These are phyloP conservation scores for Oceanodroma leucorhoa DNA, from an alignment of 2,797 vertebrate species.

Conservation along the genomic window DNA sequence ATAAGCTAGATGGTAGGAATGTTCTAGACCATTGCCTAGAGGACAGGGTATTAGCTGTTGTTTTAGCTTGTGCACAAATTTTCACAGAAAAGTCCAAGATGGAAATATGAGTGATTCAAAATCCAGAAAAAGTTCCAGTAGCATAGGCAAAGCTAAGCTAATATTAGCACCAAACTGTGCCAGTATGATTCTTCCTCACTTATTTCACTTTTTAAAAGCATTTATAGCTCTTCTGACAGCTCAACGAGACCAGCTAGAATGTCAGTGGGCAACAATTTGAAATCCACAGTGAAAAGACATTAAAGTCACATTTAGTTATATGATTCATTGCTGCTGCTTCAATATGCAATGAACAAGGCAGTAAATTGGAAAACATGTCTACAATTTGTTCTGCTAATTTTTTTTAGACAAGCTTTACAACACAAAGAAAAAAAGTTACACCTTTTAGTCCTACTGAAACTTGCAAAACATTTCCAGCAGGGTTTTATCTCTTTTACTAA, in stretches of 20 bases:
- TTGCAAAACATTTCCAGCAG: background rate
- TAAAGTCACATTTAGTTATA: slow-evolving; percentile 21
- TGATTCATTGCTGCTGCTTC: slow-evolving; percentile 31
- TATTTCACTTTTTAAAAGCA: background rate
- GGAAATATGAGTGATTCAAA: background rate
- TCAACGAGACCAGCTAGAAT: slow-evolving; percentile 16
- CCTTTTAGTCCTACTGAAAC: background rate
- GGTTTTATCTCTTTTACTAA: background rate
- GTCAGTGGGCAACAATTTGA: background rate
- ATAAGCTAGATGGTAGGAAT: background rate
- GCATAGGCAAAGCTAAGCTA: background rate
- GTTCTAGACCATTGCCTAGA: background rate
- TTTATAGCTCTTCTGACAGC: background rate
- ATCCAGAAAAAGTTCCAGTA: background rate
- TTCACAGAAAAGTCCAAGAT: background rate
- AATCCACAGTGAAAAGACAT: slow-evolving; percentile 6
- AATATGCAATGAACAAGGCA: slow-evolving; percentile 5
- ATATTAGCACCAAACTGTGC: background rate
- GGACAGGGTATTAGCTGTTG: accelerated
- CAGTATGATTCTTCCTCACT: background rate
- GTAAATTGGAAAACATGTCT: slow-evolving; percentile 21
- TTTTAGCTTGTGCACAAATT: background rate
- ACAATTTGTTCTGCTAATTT: slow-evolving; percentile 19
- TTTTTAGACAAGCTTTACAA: background rate
- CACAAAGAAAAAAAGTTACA: background rate